phyloP scores from a whole-genome alignment of 2,888 invertebrate species.

The Danaus chrysippus region DNA sequence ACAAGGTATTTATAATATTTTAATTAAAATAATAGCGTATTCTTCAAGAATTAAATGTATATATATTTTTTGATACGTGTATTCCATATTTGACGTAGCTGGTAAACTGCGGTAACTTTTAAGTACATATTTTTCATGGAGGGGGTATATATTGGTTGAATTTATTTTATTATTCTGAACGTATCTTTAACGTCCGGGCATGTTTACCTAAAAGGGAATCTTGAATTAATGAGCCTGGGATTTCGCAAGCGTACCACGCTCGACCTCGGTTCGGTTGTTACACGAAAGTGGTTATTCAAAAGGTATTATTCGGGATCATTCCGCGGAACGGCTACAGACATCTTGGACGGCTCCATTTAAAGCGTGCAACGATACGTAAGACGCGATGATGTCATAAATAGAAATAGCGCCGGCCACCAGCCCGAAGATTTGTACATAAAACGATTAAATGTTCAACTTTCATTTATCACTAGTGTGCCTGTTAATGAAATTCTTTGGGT shows the following conservation, averaged over 20 bases:
- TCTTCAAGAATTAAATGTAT: slow-evolving; percentile 8
- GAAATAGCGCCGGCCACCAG: slow-evolving; percentile 76
- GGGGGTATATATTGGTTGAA: slow-evolving; percentile 38
- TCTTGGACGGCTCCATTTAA: slow-evolving; percentile 78
- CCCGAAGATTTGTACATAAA: slow-evolving; percentile 62
- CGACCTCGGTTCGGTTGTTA: slow-evolving; percentile 47
- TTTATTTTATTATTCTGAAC: slow-evolving; percentile 59
- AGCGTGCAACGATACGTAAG: slow-evolving; percentile 79
- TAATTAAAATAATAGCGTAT: neutral
- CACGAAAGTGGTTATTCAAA: slow-evolving; percentile 64
- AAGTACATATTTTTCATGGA: slow-evolving; percentile 31
- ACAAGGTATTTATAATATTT: slow-evolving; percentile 83
- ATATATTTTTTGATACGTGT: slow-evolving; percentile 16
- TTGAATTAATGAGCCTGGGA: slow-evolving; percentile 69
- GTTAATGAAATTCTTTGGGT: neutral
- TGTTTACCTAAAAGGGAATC: slow-evolving; percentile 71
- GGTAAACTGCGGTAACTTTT: slow-evolving; percentile 32
- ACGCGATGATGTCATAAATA: slow-evolving; percentile 80
- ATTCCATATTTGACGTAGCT: slow-evolving; percentile 19
- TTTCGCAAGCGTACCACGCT: slow-evolving; percentile 64
- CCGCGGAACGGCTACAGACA: slow-evolving; percentile 76
- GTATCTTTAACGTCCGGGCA: slow-evolving; percentile 54
- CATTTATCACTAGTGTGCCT: neutral
- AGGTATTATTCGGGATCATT: slow-evolving; percentile 73
- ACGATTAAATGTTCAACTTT: slow-evolving; percentile 20